Evolutionary conservation across 2,888 invertebrate genomes (phyloP).

Genomic region (Chrysotoxum bicinctum): DNA sequence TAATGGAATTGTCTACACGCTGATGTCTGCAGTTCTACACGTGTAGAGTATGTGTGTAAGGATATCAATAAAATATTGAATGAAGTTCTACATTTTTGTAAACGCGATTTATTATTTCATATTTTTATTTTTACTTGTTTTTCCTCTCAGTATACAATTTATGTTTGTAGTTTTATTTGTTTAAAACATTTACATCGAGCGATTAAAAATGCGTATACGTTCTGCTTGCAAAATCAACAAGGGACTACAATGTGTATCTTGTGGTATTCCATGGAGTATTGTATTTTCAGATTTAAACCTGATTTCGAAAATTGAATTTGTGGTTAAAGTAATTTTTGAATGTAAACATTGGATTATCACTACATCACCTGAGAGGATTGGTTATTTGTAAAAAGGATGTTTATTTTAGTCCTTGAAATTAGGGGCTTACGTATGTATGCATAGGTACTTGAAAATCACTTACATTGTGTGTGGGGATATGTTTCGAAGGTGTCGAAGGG

Average conservation of each 20-base stretch:
- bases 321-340: conserved; percentile 33
- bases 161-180: conserved; percentile 30
- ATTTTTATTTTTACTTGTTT: not conserved
- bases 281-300: conserved; percentile 29
- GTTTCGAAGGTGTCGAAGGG: not conserved
- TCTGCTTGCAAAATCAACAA: not conserved
- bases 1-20: conserved; percentile 64
- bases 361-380: conserved; percentile 17
- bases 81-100: conserved; percentile 35
- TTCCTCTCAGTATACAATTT: not conserved
- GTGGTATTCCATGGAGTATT: conserved; percentile 60
- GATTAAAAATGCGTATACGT: conserved; percentile 45
- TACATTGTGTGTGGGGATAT: not conserved
- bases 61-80: conserved; percentile 61
- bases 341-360: conserved; percentile 21
- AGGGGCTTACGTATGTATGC: not conserved
- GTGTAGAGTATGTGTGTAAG: not conserved
- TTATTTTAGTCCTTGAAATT: not conserved
- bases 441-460: not conserved
- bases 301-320: conserved; percentile 37
- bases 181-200: not conserved
- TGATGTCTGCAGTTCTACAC: conserved; percentile 3
- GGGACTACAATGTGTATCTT: conserved; percentile 56
- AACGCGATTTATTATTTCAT: conserved; percentile 18
- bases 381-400: not conserved